Conservation (phyloP, 2,888 invertebrate genomes). For the Tenthredo livida region DNA sequence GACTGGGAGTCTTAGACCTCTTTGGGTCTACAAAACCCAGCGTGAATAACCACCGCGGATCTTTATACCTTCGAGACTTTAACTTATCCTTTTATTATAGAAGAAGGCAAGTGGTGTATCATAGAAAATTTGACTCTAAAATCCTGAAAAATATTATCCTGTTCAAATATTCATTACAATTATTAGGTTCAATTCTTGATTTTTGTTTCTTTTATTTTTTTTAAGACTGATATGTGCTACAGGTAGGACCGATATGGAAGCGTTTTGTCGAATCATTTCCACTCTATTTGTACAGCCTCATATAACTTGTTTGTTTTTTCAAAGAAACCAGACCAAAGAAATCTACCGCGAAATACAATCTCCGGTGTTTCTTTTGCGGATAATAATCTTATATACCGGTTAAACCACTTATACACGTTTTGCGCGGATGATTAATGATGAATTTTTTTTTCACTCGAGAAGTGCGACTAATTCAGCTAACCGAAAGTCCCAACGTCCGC, state of each 20-base stretch:
- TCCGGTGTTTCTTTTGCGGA: conserved; percentile 25
- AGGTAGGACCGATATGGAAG: background rate
- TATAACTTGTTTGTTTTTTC: conserved; percentile 17
- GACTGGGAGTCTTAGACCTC: conserved; percentile 38
- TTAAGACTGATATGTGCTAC: background rate
- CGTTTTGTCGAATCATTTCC: conserved; percentile 17
- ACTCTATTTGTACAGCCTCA: conserved; percentile 17
- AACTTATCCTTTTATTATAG: background rate
- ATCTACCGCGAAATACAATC: background rate
- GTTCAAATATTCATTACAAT: background rate
- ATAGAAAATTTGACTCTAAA: background rate
- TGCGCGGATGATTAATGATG: conserved; percentile 27
- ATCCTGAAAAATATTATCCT: background rate
- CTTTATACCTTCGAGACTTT: conserved; percentile 1
- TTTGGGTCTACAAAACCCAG: conserved; percentile 19
- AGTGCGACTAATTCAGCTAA: background rate
- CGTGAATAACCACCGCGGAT: conserved; percentile 31
- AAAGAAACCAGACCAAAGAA: background rate
- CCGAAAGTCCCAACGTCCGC: background rate
- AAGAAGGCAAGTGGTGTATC: background rate
- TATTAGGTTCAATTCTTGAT: background rate
- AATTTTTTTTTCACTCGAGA: background rate
- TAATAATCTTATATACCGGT: conserved; percentile 29
- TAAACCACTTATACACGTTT: conserved; percentile 36
- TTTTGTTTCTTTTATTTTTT: background rate